Evolutionary conservation across 1,140 invertebrate genomes (phyloP).

Genomic region (Drosophila aff.): DNA sequence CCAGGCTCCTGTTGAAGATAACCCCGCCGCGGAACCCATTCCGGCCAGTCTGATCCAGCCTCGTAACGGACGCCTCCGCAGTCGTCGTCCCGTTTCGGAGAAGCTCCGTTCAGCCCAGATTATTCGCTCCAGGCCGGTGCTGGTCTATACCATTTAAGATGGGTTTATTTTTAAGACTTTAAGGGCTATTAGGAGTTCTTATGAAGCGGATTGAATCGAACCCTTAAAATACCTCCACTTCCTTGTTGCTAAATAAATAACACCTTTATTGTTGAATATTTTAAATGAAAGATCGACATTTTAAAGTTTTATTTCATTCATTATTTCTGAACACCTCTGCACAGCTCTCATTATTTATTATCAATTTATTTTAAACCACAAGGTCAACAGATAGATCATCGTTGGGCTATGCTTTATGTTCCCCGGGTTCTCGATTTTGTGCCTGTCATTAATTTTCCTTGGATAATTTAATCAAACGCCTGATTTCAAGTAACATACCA

Average conservation of each 20-base stretch:
- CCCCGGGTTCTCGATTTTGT: too few species aligned
- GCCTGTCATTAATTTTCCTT: too few species aligned
- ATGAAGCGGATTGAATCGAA: slow-evolving; percentile 1
- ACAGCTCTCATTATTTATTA: neutral
- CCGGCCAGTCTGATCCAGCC: slow-evolving; percentile 72
- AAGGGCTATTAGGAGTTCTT: slow-evolving; percentile 5
- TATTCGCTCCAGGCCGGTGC: slow-evolving; percentile 68
- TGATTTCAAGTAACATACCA: too few species aligned
- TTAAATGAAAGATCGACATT: neutral
- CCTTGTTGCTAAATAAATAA: slow-evolving; percentile 52
- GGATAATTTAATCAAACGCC: too few species aligned
- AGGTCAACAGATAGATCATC: neutral
- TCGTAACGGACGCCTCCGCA: slow-evolving; percentile 63
- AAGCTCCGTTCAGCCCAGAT: slow-evolving; percentile 67
- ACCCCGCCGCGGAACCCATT: slow-evolving; percentile 56
- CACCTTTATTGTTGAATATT: slow-evolving; percentile 33
- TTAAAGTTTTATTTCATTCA: neutral
- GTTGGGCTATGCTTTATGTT: too few species aligned
- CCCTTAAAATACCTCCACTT: neutral
- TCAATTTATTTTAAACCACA: neutral
- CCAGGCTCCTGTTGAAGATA: slow-evolving; percentile 41
- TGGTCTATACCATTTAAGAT: slow-evolving; percentile 67
- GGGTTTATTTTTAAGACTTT: neutral
- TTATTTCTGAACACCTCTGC: neutral
- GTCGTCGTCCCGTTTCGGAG: slow-evolving; percentile 52